Evolutionary conservation across 1,140 invertebrate species (phyloP).

Genomic region (Philaenus spumarius): DNA sequence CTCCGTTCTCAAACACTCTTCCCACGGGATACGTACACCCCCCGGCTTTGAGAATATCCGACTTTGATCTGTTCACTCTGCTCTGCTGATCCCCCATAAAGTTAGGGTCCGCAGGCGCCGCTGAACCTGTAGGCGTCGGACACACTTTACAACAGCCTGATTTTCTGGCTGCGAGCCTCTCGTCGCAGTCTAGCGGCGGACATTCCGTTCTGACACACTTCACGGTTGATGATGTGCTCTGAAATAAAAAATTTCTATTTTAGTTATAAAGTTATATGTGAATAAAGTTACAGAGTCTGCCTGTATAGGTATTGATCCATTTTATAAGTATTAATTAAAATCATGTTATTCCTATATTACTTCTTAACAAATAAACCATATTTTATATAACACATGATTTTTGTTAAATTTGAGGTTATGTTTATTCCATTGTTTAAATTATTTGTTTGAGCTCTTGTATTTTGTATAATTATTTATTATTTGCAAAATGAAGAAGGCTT

Average conservation of each 20-base stretch:
- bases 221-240: constrained; percentile 58
- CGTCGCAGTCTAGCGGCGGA: constrained; percentile 61
- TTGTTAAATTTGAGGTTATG: no score
- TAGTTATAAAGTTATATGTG: no score
- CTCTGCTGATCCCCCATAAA: constrained; percentile 24
- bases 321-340: no score
- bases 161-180: constrained; percentile 62
- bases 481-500: no score
- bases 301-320: no score
- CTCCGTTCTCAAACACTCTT: constrained; percentile 67
- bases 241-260: constrained; percentile 9
- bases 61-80: constrained; percentile 37
- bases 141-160: constrained; percentile 77
- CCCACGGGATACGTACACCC: constrained; percentile 65
- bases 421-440: no score
- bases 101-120: constrained; percentile 1
- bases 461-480: no score
- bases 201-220: constrained; percentile 67
- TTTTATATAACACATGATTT: no score
- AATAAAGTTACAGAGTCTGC: no score
- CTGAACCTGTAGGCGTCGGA: constrained; percentile 40
- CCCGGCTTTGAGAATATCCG: constrained; percentile 64
- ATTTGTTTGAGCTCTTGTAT: no score
- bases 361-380: no score
- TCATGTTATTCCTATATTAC: no score